Evolutionary conservation across 2,888 invertebrate genomes (phyloP).

Genomic region (Nemotelus nigrinus): DNA sequence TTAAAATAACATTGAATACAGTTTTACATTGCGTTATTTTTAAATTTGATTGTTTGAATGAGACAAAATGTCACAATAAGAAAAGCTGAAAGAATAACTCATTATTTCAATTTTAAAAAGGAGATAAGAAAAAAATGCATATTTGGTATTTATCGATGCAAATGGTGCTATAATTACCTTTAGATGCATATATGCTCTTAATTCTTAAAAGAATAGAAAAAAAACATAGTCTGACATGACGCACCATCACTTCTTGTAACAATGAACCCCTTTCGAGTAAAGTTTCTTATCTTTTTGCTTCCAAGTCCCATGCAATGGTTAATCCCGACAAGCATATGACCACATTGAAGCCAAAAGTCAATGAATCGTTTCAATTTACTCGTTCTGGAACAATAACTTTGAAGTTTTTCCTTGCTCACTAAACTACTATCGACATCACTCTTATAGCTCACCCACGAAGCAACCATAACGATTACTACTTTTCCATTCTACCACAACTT

Average conservation of each 20-base stretch:
- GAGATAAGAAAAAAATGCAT: too few relatives aligned
- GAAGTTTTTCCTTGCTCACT: constrained; percentile 20
- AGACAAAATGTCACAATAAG: too few relatives aligned
- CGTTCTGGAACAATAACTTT: constrained; percentile 49
- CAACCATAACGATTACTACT: neutral
- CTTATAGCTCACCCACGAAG: neutral
- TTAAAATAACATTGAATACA: too few relatives aligned
- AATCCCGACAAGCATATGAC: neutral
- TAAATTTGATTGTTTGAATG: too few relatives aligned
- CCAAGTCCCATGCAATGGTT: neutral
- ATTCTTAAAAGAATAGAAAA: too few relatives aligned
- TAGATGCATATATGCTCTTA: too few relatives aligned
- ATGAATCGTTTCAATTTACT: constrained; percentile 47
- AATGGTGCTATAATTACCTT: too few relatives aligned
- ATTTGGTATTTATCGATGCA: too few relatives aligned
- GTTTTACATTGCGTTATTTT: too few relatives aligned
- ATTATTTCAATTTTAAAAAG: too few relatives aligned
- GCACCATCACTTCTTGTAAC: neutral
- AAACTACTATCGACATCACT: neutral
- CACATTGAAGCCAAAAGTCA: constrained; percentile 43
- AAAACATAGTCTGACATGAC: neutral
- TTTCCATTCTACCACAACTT: neutral
- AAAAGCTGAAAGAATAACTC: too few relatives aligned
- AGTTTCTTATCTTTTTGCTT: neutral
- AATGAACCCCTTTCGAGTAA: too few relatives aligned